Evolutionary conservation across 2,797 vertebrate species (phyloP).

Genomic region (Trachops cirrhosus): DNA sequence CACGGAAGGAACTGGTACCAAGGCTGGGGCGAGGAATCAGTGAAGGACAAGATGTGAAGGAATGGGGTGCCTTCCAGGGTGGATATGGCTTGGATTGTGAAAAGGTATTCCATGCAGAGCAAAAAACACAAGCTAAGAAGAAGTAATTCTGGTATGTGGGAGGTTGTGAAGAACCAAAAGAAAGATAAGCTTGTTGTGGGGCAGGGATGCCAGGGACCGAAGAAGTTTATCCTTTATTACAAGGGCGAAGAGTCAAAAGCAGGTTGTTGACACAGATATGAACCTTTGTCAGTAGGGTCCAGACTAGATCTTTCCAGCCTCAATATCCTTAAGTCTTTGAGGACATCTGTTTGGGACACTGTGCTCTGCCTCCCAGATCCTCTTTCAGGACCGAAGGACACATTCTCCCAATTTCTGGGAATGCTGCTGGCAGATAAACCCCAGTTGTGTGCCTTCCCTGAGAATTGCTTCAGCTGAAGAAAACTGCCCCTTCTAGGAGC

Average conservation of each 20-base stretch:
- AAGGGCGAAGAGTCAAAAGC: neutral
- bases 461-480: neutral
- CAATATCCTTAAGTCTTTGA: neutral
- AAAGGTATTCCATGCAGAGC: neutral
- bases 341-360: neutral
- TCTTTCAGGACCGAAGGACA: neutral
- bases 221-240: neutral
- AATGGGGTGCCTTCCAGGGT: neutral
- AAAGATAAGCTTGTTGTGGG: neutral
- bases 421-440: too few relatives aligned
- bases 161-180: neutral
- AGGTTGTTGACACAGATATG: neutral
- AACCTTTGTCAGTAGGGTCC: neutral
- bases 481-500: neutral
- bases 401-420: neutral
- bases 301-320: neutral
- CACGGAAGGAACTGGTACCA: fast-evolving
- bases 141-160: neutral
- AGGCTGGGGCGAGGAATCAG: neutral
- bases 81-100: neutral
- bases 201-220: neutral
- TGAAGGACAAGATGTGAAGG: neutral
- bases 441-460: neutral
- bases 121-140: neutral
- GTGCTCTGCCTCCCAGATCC: neutral